A percentile compares a stretch with the other conserved stretches of the same genome.
Evolutionary conservation across 2,113 vertebrate species (phyloP).

Genomic region (Dolichallabes microphthalmus): DNA sequence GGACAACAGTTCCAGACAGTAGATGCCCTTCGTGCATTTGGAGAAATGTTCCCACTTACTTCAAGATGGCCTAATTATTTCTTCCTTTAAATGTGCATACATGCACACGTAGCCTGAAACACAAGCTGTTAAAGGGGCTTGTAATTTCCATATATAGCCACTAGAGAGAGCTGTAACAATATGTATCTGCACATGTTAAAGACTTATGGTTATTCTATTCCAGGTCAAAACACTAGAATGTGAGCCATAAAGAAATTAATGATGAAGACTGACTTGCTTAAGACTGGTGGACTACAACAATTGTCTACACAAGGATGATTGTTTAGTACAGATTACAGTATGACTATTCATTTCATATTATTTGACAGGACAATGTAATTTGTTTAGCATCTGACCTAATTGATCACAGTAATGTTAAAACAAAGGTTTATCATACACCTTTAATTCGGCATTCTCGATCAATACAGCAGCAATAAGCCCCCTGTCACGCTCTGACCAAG

Average conservation of each 20-base stretch:
- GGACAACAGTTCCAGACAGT: too few relatives aligned
- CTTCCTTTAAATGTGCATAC: too few relatives aligned
- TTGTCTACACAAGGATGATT: neutral
- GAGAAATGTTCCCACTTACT: too few relatives aligned
- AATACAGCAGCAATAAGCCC: neutral
- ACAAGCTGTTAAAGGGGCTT: neutral
- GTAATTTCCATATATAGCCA: neutral
- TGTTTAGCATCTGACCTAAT: neutral
- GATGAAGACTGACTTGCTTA: neutral
- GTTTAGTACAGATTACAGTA: neutral
- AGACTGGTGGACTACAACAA: neutral
- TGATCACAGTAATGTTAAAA: neutral
- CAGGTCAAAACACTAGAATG: neutral
- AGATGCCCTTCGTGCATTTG: too few relatives aligned
- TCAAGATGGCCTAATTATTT: neutral
- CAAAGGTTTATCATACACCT: neutral
- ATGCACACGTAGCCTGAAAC: neutral
- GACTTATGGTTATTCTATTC: neutral
- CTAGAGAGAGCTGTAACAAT: neutral
- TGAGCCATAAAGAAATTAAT: neutral
- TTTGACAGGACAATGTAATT: too few relatives aligned
- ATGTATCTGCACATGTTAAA: neutral
- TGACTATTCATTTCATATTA: neutral
- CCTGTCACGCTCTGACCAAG: too few relatives aligned
- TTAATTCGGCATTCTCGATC: neutral